Percentiles rank a stretch among this genome's conserved stretches.
Conservation (phyloP, 1,140 invertebrate species). For the Papilio xuthus region DNA sequence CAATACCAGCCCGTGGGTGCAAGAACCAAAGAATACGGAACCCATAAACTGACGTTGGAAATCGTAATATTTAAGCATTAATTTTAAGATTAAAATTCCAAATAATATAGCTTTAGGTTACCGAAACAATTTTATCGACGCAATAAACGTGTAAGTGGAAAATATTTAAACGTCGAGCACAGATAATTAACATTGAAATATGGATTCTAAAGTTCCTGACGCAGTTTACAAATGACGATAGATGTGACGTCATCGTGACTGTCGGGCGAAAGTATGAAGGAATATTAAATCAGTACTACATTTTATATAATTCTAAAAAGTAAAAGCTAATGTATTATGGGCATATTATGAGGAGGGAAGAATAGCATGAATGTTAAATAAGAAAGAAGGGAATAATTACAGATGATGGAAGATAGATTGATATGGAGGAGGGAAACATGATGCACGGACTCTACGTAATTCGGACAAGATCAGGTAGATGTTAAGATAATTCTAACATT, state of each 20-base stretch:
- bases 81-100: conserved; percentile 33
- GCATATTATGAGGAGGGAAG: no score
- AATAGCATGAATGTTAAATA: no score
- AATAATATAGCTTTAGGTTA: conserved; percentile 14
- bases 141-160: conserved; percentile 20
- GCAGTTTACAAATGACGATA: background rate
- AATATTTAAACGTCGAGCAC: conserved; percentile 10
- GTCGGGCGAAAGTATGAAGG: background rate
- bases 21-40: conserved; percentile 23
- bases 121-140: conserved; percentile 20
- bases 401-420: no score
- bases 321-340: no score
- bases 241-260: background rate
- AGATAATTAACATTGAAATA: conserved; percentile 11
- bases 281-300: background rate
- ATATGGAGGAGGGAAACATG: no score
- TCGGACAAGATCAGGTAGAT: no score
- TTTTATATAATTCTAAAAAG: no score
- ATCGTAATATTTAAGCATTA: conserved; percentile 32
- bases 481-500: no score
- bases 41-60: conserved; percentile 26
- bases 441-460: no score
- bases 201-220: conserved; percentile 1
- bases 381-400: no score
- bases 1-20: conserved; percentile 19